A percentile compares a stretch with the other conserved stretches of the same genome.
phyloP scores from a whole-genome alignment of 1,140 invertebrate genomes.

The Luehdorfia chinensis region DNA sequence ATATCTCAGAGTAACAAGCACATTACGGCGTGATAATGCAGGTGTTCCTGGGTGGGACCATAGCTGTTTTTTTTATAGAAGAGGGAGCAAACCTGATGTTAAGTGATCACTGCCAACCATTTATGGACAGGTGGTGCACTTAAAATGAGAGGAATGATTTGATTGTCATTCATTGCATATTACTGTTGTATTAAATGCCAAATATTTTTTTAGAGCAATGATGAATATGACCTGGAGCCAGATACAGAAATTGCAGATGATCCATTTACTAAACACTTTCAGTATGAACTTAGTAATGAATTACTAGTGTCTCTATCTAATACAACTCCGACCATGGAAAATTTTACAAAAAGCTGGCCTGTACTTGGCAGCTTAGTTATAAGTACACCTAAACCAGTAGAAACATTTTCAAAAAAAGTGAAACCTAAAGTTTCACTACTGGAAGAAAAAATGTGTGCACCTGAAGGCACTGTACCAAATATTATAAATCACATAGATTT shows the following conservation, averaged over 20 bases:
- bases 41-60: no score
- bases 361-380: slow-evolving; percentile 78
- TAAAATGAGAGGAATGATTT: no score
- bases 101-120: no score
- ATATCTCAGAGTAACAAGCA: no score
- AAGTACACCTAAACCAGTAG: slow-evolving; percentile 78
- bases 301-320: slow-evolving; percentile 77
- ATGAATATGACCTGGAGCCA: slow-evolving; percentile 27
- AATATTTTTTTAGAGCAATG: slow-evolving; percentile 23
- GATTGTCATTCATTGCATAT: no score
- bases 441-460: slow-evolving; percentile 78
- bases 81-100: no score
- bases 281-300: slow-evolving; percentile 80
- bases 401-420: slow-evolving; percentile 43
- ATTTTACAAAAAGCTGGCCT: slow-evolving; percentile 76
- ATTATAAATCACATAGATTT: slow-evolving; percentile 69
- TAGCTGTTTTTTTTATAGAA: no score
- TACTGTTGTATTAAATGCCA: no score
- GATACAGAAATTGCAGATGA: slow-evolving; percentile 73
- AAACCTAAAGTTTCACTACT: slow-evolving; percentile 70
- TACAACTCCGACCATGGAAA: slow-evolving; percentile 54
- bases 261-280: slow-evolving; percentile 82
- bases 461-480: slow-evolving; percentile 75
- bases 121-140: no score
- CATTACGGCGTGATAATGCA: no score